Evolutionary conservation across 2,113 vertebrate species (phyloP).

Genomic region (Toxotes chatareus): DNA sequence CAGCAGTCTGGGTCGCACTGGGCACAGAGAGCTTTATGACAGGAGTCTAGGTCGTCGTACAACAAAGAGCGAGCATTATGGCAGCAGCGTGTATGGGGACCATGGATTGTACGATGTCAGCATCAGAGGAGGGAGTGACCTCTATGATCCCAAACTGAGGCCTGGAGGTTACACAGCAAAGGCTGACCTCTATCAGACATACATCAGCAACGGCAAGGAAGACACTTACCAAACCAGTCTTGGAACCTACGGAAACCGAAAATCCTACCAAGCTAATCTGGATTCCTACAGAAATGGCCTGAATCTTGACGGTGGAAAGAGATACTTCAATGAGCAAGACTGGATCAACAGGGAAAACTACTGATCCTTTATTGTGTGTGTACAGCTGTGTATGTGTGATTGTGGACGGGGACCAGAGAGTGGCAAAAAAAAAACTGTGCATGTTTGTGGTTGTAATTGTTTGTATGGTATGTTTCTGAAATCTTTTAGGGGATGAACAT

Average conservation of each 20-base stretch:
- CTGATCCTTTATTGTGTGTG: conserved; percentile 41
- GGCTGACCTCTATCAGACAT: conserved; percentile 78
- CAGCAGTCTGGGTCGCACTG: conserved; percentile 51
- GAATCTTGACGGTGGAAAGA: conserved; percentile 55
- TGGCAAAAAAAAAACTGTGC: conserved; percentile 10
- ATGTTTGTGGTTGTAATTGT: background rate
- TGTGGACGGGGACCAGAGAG: background rate
- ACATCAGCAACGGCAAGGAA: conserved; percentile 71
- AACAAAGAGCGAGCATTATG: conserved; percentile 78
- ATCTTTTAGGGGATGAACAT: background rate
- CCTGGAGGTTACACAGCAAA: conserved; percentile 56
- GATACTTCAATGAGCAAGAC: conserved; percentile 75
- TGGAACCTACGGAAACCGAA: conserved; percentile 61
- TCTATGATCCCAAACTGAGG: conserved; percentile 63
- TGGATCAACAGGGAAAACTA: conserved; percentile 78
- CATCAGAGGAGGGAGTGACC: conserved; percentile 56
- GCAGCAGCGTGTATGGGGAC: conserved; percentile 56
- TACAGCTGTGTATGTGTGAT: background rate
- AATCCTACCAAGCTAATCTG: conserved; percentile 73
- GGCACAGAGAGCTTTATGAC: conserved; percentile 67
- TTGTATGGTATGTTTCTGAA: background rate
- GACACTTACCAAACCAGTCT: conserved; percentile 73
- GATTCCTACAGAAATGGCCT: conserved; percentile 72
- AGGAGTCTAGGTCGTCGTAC: conserved; percentile 76
- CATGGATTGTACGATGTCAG: conserved; percentile 62